phyloP scores from a whole-genome alignment of 2,888 invertebrate genomes.

The Blastobasis lacticolella region DNA sequence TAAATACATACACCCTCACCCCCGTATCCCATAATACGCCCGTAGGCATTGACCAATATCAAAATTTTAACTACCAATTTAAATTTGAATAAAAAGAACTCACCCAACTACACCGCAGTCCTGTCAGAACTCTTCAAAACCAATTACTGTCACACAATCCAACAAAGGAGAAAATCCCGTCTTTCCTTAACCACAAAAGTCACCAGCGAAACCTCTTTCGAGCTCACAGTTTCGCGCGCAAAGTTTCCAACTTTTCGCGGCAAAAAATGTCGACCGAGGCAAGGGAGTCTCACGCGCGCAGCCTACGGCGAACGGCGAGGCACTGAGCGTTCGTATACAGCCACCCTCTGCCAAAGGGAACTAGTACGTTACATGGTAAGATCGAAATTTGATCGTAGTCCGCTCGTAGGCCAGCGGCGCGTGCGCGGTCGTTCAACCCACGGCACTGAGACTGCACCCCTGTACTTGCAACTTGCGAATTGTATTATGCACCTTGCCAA shows the following conservation, averaged over 20 bases:
- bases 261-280: conserved; percentile 17
- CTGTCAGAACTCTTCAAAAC: neutral
- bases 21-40: neutral
- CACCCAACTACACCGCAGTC: neutral
- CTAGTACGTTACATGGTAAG: conserved; percentile 63
- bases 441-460: conserved; percentile 49
- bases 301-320: conserved; percentile 37
- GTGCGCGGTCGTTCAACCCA: conserved; percentile 59
- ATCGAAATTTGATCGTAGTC: conserved; percentile 70
- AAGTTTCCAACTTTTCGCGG: conserved; percentile 50
- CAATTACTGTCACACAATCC: conserved; percentile 4
- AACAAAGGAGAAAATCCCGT: neutral
- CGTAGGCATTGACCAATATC: neutral
- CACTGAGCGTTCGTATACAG: conserved; percentile 32
- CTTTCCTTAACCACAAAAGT: neutral
- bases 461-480: conserved; percentile 19
- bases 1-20: too few relatives aligned
- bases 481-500: too few relatives aligned
- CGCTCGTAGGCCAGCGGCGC: conserved; percentile 49
- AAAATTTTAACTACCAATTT: neutral
- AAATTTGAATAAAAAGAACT: neutral
- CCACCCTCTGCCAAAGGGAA: conserved; percentile 42
- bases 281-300: conserved; percentile 27
- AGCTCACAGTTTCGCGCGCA: conserved; percentile 9
- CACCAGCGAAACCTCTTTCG: neutral